phyloP scores from a whole-genome alignment of 2,113 vertebrate species.

The Otolemur garnettii region DNA sequence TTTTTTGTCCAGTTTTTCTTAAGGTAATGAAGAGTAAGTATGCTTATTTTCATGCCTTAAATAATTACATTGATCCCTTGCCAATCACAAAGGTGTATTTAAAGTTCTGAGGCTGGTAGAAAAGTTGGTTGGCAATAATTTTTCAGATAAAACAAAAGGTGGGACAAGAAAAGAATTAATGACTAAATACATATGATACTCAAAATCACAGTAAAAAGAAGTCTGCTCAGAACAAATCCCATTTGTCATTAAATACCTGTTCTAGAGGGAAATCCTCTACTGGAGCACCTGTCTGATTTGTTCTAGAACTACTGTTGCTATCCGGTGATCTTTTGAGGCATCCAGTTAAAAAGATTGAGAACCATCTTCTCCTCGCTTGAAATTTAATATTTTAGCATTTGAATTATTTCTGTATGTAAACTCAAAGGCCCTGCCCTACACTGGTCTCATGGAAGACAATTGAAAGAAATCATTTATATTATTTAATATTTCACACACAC shows the following conservation, averaged over 20 bases:
- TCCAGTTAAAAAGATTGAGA: background rate
- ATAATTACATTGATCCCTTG: conserved; percentile 65
- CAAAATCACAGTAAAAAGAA: conserved; percentile 53
- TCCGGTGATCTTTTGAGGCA: background rate
- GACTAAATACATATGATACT: background rate
- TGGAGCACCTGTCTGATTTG: background rate
- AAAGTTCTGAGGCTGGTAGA: conserved; percentile 24
- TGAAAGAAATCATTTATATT: background rate
- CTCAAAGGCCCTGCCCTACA: background rate
- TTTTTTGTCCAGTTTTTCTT: conserved; percentile 49
- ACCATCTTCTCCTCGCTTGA: background rate
- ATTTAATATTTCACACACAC: background rate
- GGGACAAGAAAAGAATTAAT: background rate
- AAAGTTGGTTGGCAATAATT: conserved; percentile 17
- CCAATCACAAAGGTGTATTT: background rate
- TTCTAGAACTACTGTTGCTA: background rate
- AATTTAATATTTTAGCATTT: conserved; percentile 23
- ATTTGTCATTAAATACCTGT: background rate
- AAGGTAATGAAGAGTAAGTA: conserved; percentile 34
- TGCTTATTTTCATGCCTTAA: conserved; percentile 46
- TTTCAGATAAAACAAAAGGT: conserved; percentile 51
- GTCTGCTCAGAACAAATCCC: background rate
- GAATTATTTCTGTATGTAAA: background rate
- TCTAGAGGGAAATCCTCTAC: background rate
- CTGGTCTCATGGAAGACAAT: background rate